Evolutionary conservation across 37 sponge, comb jelly and placozoan species (phyloP), one percentile per base, ranked within the genome.

Genomic region (Aplysina aerophoba): DNA sequence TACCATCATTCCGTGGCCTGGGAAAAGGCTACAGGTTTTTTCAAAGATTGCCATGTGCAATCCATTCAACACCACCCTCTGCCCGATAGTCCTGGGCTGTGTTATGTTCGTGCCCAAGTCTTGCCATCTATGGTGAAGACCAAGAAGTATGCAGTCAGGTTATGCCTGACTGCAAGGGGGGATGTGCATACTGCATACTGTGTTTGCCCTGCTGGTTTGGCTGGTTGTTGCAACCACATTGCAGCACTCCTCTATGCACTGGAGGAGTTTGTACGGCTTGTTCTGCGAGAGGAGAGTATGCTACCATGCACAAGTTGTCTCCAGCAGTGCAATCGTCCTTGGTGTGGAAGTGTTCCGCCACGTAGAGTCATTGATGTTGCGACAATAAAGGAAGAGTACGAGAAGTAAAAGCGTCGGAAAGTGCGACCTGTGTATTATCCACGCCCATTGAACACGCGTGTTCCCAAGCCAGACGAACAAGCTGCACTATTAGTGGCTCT

Each of bases 21-120:
- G 59, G 75, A 56, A 85, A 85, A 37, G 85, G 55, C 37, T 85
- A 73, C 75, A 64, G 84, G 60, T 85, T 85, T 85, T n/a, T 85
- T 73, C 58, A 71, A 73, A 36, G 59, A 85, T 73, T 77, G 73
- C 4, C 85, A 85, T 73, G 85, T 85, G 35, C 85, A 85, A 16
- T 44, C 24, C 3, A 69, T 85, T 20, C 24, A 72, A 15, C 55
- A 74, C 77, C 74, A 85, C 53, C 39, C 73, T 24, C 33, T 83
- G 53, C 84, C 69, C 24, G 28, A 36, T 66, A 67, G 37, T 37
- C 71, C 67, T 83, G 71, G 71, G 17, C 33, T 66, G 17, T 40
- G 67, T 37, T 83, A 44, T 11, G 44, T 83, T 63, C 30, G 41
- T 40, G 84, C 38, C 27, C 37, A 63, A 36, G 71, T 83, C 20